Evolutionary conservation across 2,797 vertebrate species (phyloP), one percentile per base, ranked within the genome.

Genomic region (Enteromius paludinosus): DNA sequence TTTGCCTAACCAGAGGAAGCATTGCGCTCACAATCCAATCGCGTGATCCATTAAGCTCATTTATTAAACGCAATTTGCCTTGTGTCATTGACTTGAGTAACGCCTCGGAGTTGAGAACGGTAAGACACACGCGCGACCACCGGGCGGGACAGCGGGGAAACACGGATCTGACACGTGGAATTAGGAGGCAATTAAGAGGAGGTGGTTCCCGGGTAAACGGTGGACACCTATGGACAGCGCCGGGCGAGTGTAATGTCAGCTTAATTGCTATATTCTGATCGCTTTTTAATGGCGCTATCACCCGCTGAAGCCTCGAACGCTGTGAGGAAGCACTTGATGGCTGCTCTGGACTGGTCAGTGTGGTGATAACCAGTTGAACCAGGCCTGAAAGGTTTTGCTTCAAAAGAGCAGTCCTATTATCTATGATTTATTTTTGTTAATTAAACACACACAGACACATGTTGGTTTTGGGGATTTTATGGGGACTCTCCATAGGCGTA

Each of bases 61-160:
- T 97, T 97, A 97, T 97, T 97, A 97, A 97, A 95, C 91, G 94
- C 95, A 95, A 94, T 97, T 97, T 96, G 95, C 95, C 92, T 94
- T 95, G 94, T 96, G 94, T 96, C 95, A 95, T 95, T 95, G 95
- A 95, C 94, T 94, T 93, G 96, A 95, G 94, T 95, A 94, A 96
- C 95, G 95, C 94, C 93, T 92, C 84, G 92, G 93, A 94, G 93
- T 82, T 89, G 92, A 89, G 90, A 92, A 91, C 89, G 87, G 90
- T 91, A 89, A 91, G 92, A 77, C 81, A 69, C 81, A 35, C 93
- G 85, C 84, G 90, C 68, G 88, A 91, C 92, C 90, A 89, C 61
- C 89, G 92, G 90, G 90, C 89, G 90, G 92, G 91, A 90, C 85
- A 90, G 87, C 59, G 2, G 86, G 89, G 86, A 87, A 82, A 86